Evolutionary conservation across 2,113 vertebrate species (phyloP).

Genomic region (Istiophorus platypterus): DNA sequence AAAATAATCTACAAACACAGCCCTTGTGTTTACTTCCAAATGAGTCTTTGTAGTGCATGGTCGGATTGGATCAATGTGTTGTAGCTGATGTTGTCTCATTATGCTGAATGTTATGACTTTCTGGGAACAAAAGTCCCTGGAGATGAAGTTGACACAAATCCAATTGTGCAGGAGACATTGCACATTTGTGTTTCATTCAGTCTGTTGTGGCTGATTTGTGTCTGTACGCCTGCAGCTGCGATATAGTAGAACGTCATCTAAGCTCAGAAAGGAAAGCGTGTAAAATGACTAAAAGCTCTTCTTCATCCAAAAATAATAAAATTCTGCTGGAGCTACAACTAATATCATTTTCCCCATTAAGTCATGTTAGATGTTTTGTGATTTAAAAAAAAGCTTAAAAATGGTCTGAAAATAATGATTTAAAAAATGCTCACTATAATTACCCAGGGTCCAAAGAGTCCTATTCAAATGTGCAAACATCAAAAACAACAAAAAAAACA

Average conservation of each 20-base stretch:
- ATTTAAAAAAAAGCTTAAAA: too few relatives aligned
- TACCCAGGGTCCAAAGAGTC: neutral
- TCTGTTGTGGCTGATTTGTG: slow-evolving; percentile 51
- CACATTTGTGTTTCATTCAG: slow-evolving; percentile 66
- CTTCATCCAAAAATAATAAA: neutral
- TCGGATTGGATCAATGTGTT: slow-evolving; percentile 58
- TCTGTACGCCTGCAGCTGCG: slow-evolving; percentile 30
- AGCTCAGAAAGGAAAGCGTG: slow-evolving; percentile 2
- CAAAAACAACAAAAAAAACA: too few relatives aligned
- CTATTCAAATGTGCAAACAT: neutral
- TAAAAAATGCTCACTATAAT: neutral
- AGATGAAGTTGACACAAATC: slow-evolving; percentile 58
- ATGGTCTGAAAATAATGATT: neutral
- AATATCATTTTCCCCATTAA: neutral
- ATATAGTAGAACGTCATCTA: slow-evolving; percentile 17
- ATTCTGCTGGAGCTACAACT: neutral
- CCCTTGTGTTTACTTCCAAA: slow-evolving; percentile 42
- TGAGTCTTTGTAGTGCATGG: slow-evolving; percentile 19
- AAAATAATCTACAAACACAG: slow-evolving; percentile 29
- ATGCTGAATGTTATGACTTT: slow-evolving; percentile 56
- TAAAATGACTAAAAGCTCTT: slow-evolving; percentile 5
- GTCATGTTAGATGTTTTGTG: neutral
- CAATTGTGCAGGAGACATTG: slow-evolving; percentile 44
- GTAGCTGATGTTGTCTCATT: slow-evolving; percentile 61
- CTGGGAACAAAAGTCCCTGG: slow-evolving; percentile 64